These are phyloP conservation scores for Hemitrygon akajei DNA, from an alignment of 2,797 vertebrate genomes.

Conservation along the genomic window DNA sequence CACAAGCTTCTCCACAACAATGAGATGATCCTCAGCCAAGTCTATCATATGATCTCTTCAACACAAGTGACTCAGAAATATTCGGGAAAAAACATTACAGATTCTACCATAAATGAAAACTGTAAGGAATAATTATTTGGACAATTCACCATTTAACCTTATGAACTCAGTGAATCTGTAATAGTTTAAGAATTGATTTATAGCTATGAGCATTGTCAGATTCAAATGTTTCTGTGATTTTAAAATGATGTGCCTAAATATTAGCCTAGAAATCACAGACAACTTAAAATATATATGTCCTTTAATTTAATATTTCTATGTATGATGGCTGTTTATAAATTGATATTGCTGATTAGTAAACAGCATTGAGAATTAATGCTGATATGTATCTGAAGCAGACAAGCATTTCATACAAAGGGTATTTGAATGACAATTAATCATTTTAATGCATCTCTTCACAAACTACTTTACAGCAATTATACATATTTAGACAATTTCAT, in stretches of 20 bases:
- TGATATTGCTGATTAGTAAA: not conserved
- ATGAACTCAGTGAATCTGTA: not conserved
- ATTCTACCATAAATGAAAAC: not conserved
- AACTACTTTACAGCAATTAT: constrained; percentile 18
- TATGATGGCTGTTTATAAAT: not conserved
- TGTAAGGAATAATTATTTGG: not conserved
- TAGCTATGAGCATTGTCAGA: not conserved
- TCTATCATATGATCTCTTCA: too few species aligned
- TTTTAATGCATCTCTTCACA: not conserved
- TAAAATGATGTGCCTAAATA: not conserved
- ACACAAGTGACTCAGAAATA: not conserved
- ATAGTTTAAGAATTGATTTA: not conserved
- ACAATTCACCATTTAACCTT: not conserved
- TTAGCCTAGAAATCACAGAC: not conserved
- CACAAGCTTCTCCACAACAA: too few species aligned
- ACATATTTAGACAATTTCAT: constrained; percentile 12
- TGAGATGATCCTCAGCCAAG: too few species aligned
- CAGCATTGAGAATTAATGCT: constrained; percentile 13
- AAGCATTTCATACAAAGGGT: not conserved
- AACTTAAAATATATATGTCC: not conserved
- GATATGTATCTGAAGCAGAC: not conserved
- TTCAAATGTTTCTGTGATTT: not conserved
- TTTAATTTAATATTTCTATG: not conserved
- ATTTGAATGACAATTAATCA: constrained; percentile 32
- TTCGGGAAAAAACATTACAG: not conserved